Percentiles rank a stretch among this genome's conserved stretches.
Conservation (phyloP, 23 tunicate genomes). For the Halocynthia aurantium region DNA sequence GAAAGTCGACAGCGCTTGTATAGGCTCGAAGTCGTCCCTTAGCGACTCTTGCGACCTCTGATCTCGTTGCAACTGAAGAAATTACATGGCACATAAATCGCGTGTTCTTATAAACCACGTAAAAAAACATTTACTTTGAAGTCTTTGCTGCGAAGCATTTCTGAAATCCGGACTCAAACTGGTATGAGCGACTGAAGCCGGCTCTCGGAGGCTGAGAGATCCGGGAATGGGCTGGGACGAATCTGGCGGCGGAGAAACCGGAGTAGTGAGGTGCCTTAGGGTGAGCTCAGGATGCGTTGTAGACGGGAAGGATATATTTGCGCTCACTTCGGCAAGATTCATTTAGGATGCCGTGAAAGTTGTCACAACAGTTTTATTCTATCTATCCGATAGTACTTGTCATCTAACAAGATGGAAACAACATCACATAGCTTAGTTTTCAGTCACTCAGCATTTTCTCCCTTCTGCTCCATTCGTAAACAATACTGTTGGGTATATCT, state of each 20-base stretch:
- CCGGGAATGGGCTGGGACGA: background rate
- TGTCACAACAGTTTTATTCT: no score
- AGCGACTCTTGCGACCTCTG: background rate
- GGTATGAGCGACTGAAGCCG: background rate
- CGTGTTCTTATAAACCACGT: background rate
- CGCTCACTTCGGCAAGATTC: no score
- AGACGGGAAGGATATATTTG: no score
- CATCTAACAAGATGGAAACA: no score
- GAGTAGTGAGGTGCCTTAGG: background rate
- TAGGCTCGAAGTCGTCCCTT: background rate
- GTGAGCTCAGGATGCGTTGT: background rate
- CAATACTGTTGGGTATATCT: no score
- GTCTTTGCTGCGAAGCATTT: background rate
- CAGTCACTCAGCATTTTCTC: no score
- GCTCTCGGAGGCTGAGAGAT: background rate
- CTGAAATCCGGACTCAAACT: background rate
- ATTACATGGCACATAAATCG: background rate
- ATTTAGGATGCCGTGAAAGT: no score
- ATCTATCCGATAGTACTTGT: no score
- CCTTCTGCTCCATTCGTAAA: no score
- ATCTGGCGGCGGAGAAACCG: constrained; percentile 14
- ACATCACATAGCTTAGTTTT: no score
- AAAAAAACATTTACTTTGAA: background rate
- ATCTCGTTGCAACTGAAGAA: background rate
- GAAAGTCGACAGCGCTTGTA: constrained; percentile 20